A percentile compares a stretch with the other conserved stretches of the same genome.
Conservation (phyloP, 2,113 vertebrate species). For the human (Homo sapiens) region GRCh38 chr16:12435001-12435500, state of each 20-base stretch:
- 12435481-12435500: neutral
- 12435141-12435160: neutral
- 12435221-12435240: too few species aligned
- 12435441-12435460: neutral
- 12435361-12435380: neutral
- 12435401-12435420: neutral
- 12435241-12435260: neutral
- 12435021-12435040: neutral
- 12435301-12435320: neutral
- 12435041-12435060: neutral
- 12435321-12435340: neutral
- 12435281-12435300: neutral
- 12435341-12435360: neutral
- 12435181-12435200: too few species aligned
- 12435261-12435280: neutral
- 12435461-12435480: neutral
- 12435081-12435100: rapidly evolving
- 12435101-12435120: rapidly evolving
- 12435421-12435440: neutral
- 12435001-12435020: neutral
- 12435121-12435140: neutral
- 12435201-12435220: too few species aligned
- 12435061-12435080: neutral
- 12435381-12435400: neutral
- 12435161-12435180: too few species aligned